A percentile compares a stretch with the other conserved stretches of the same genome.
phyloP scores from a whole-genome alignment of 1,140 invertebrate species.

The Anastrepha ludens region DNA sequence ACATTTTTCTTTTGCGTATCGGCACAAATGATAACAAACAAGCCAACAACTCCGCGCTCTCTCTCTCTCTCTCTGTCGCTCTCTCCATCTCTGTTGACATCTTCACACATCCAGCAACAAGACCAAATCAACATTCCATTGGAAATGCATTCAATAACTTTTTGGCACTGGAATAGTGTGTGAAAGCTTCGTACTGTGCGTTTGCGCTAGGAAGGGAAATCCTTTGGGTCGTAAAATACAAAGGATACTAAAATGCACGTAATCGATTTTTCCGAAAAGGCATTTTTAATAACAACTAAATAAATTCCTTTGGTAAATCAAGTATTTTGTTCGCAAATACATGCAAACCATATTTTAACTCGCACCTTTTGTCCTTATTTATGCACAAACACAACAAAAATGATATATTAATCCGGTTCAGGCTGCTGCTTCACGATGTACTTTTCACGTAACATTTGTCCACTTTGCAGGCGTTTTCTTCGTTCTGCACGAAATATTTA shows the following conservation, averaged over 20 bases:
- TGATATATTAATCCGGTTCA: slow-evolving; percentile 56
- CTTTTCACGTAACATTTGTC: slow-evolving; percentile 59
- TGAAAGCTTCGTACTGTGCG: background rate
- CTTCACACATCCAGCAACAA: background rate
- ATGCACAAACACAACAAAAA: slow-evolving; percentile 31
- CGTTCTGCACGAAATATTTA: slow-evolving; percentile 39
- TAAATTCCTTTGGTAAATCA: background rate
- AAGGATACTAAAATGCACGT: slow-evolving; percentile 39
- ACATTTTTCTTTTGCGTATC: slow-evolving; percentile 18
- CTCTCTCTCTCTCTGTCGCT: background rate
- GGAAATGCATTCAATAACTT: background rate
- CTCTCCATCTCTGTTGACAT: background rate
- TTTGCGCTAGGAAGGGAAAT: background rate
- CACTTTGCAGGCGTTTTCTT: slow-evolving; percentile 28
- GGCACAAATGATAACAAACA: slow-evolving; percentile 51
- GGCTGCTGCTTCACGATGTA: slow-evolving; percentile 48
- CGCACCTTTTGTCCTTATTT: slow-evolving; percentile 13
- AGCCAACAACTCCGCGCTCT: too few relatives aligned
- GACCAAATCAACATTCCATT: background rate
- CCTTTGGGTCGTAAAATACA: slow-evolving; percentile 3
- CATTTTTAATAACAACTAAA: background rate
- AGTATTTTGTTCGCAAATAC: too few relatives aligned
- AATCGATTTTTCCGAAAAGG: slow-evolving; percentile 19
- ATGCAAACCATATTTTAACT: background rate
- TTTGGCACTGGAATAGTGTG: background rate